Evolutionary conservation across 2,113 vertebrate species (phyloP), one percentile per base, ranked within the genome.

Genomic region (Rhegmatorhina hoffmannsi): DNA sequence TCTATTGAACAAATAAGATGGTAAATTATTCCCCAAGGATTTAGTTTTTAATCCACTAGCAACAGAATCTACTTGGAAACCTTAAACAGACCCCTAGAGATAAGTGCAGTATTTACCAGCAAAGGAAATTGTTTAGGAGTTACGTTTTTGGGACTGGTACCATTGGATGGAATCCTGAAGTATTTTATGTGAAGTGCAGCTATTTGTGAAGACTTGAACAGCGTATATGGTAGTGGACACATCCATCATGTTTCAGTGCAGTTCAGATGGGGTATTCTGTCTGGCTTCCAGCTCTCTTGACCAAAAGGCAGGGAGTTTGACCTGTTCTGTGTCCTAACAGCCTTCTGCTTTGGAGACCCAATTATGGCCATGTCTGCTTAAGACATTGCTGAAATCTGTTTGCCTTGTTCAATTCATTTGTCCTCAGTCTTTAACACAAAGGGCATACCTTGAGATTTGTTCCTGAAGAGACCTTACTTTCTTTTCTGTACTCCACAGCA

Each of bases 311-410:
- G 21, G 10, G 47, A 23, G 7, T n/a, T 80, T 18, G 25, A 15
- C 8, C 1, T 0, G 24, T 52, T 92, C 40, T 87, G 55, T 47
- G 11, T 34, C 0, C 0, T 23, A 36, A 13, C 26, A 64, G 12
- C 9, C 7, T 43, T 49, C 31, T 82, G 52, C 47, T 67, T 31
- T 78, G 78, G 50, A 55, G 52, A 78, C 13, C 7, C 17, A 1
- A 5, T 10, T 13, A 33, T 17, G 58, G n/a, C 73, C 11, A 11
- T 31, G 26, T 29, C n/a, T 84, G 53, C 8, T 6, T 29, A 34
- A 47, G 28, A 21, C 10, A 8, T 24, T 33, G 50, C 4, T 87
- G 23, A 49, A 66, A 80, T 77, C 64, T 56, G 14, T 56, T 87
- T 62, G n/a, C 3, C 14, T 78, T 74, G 5, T 67, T 49, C 2